Percentiles rank a stretch among this genome's conserved stretches.
Conservation (phyloP, 2,888 invertebrate species). For the Micropterix aruncella region DNA sequence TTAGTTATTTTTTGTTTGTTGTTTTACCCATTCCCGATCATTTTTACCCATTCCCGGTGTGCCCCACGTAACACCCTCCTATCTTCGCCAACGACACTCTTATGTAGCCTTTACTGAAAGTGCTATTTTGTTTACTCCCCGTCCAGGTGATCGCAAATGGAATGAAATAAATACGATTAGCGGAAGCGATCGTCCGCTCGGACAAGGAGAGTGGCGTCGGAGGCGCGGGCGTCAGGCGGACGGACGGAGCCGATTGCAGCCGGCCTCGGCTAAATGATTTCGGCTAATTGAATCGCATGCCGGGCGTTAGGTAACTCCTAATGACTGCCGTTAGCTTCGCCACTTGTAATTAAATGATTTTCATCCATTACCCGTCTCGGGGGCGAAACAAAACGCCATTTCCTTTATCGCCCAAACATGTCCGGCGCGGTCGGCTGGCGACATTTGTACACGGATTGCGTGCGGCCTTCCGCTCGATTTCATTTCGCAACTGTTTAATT, state of each 20-base stretch:
- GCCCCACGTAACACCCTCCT: no score
- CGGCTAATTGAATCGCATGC: slow-evolving; percentile 12
- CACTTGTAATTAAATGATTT: slow-evolving; percentile 12
- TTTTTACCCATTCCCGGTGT: no score
- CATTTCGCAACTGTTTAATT: no score
- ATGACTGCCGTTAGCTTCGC: slow-evolving; percentile 4
- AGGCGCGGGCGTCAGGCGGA: slow-evolving; percentile 1
- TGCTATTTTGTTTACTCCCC: no score
- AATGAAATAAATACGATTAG: no score
- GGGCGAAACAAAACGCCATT: slow-evolving; percentile 5
- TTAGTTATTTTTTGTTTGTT: no score
- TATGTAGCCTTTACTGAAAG: no score
- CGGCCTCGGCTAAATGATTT: slow-evolving; percentile 11
- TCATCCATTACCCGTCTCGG: slow-evolving; percentile 10
- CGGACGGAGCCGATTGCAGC: neutral
- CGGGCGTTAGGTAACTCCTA: slow-evolving; percentile 10
- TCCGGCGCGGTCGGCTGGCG: slow-evolving; percentile 3
- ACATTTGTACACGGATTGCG: slow-evolving; percentile 1
- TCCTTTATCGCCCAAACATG: slow-evolving; percentile 2
- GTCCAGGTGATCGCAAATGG: no score
- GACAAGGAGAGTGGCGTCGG: slow-evolving; percentile 1
- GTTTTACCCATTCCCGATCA: no score
- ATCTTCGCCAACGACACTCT: no score
- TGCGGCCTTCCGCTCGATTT: no score
- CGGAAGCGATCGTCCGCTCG: slow-evolving; percentile 1